Base-by-base conservation (phyloP, 1,140 invertebrate species). In the Apis laboriosa region DNA sequence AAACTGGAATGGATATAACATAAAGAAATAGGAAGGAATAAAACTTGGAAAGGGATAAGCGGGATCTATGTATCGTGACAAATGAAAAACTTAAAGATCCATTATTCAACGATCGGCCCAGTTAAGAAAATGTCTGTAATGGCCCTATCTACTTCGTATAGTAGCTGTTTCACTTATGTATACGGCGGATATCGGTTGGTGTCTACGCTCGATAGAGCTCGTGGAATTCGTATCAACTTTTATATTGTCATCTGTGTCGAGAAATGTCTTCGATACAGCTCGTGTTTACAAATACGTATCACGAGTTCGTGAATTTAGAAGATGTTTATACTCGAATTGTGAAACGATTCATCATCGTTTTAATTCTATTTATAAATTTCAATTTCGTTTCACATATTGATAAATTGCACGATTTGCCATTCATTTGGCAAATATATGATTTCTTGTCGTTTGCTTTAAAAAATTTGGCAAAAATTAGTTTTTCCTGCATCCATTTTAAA, bases 81-180 rank as follows among this genome's bases (percentile, higher is more conserved):
- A 70, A 43, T 24, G 55, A 49, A 78, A 78, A 56, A 78, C 77
- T 70, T 21, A 34, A 43, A 19, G 56, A 78, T 78, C 77, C 77
- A 71, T 79, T 71, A 79, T 79, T 79, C 68, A 51, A 55, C 43
- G 58, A 79, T 21, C 43, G 3, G 17, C 19, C 43, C 56, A 60
- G 68, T 68, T 72, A 80, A 70, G 51, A 64, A 73, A 73, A 73
- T 73, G n/a, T n/a, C 58, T n/a, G 63, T 78, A 73, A 61, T 72
- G 58, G 24, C 15, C 43, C 51, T 13, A 53, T 55, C 9, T 58
- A 68, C 53, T 56, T 68, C 15, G 64, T 12, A 49, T n/a, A 58
- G n/a, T 66, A n/a, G 63, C 53, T 60, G 55, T 43, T 70, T 70
- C 66, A 55, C 17, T 78, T 78, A 78, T 78, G 77, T 70, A 78